Evolutionary conservation across 2,888 invertebrate species (phyloP).

Genomic region (Caenorhabditis panamensis): DNA sequence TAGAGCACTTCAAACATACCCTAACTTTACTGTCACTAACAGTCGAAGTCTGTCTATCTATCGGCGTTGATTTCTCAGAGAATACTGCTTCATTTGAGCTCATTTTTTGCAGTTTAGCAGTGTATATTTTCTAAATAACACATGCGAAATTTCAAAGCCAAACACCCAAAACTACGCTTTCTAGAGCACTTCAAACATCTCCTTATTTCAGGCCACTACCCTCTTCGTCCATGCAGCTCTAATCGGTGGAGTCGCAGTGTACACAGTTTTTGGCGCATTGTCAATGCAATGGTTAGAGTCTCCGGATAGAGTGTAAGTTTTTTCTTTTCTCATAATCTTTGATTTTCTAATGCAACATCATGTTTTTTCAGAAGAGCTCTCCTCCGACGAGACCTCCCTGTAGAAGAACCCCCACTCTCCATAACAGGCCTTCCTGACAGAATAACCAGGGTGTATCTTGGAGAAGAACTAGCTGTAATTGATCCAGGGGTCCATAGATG

Average conservation of each 20-base stretch:
- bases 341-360: too few relatives aligned
- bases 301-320: conserved; percentile 63
- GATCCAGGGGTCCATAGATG: conserved; percentile 69
- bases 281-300: conserved; percentile 76
- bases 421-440: conserved; percentile 40
- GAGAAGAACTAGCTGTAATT: conserved; percentile 66
- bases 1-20: too few relatives aligned
- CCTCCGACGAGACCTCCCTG: conserved; percentile 28
- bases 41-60: too few relatives aligned
- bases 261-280: conserved; percentile 75
- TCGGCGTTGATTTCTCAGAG: too few relatives aligned
- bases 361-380: conserved; percentile 35
- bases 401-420: conserved; percentile 4
- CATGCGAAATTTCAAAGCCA: too few relatives aligned
- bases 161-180: too few relatives aligned
- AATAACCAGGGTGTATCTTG: conserved; percentile 62
- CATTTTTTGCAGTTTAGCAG: too few relatives aligned
- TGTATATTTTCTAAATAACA: too few relatives aligned
- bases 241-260: conserved; percentile 72
- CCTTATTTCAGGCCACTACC: conserved; percentile 74
- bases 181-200: too few relatives aligned
- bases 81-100: too few relatives aligned
- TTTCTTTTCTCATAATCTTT: too few relatives aligned
- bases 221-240: conserved; percentile 75
- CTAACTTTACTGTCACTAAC: too few relatives aligned